A percentile compares a stretch with the other conserved stretches of the same genome.
Conservation (phyloP, 2,888 invertebrate genomes). For the Stenichneumon culpator region DNA sequence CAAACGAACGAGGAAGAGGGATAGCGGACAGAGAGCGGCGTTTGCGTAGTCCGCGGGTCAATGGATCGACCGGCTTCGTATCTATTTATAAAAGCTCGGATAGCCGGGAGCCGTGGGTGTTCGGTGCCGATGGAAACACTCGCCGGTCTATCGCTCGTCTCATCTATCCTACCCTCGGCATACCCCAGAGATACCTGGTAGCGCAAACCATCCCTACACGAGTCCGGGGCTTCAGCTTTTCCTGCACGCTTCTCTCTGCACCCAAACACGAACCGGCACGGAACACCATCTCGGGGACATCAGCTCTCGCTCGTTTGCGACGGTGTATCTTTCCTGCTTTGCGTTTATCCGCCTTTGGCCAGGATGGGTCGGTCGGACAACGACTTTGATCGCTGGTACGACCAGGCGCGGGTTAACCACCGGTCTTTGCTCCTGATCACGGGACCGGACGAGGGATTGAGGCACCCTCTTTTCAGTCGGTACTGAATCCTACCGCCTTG, state of each 20-base stretch:
- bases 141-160: slow-evolving; percentile 9
- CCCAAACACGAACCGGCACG: not conserved
- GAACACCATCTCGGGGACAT: not conserved
- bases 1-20: slow-evolving; percentile 20
- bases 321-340: not conserved
- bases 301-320: not conserved
- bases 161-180: not conserved
- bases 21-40: not conserved
- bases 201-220: not conserved
- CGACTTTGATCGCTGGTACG: slow-evolving; percentile 45
- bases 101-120: slow-evolving; percentile 4
- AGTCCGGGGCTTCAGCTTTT: not conserved
- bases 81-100: slow-evolving; percentile 45
- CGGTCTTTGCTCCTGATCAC: slow-evolving; percentile 24
- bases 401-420: slow-evolving; percentile 21
- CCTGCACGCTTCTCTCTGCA: not conserved
- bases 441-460: slow-evolving; percentile 17
- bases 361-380: not conserved
- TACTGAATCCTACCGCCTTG: not conserved
- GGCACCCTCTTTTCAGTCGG: not conserved
- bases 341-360: not conserved
- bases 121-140: slow-evolving; percentile 6
- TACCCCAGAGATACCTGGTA: not conserved
- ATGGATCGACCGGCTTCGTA: slow-evolving; percentile 20
- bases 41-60: slow-evolving; percentile 34